Evolutionary conservation across 2,797 vertebrate genomes (phyloP), one percentile per base, ranked within the genome.

Genomic region (Leptodactylus fallax): DNA sequence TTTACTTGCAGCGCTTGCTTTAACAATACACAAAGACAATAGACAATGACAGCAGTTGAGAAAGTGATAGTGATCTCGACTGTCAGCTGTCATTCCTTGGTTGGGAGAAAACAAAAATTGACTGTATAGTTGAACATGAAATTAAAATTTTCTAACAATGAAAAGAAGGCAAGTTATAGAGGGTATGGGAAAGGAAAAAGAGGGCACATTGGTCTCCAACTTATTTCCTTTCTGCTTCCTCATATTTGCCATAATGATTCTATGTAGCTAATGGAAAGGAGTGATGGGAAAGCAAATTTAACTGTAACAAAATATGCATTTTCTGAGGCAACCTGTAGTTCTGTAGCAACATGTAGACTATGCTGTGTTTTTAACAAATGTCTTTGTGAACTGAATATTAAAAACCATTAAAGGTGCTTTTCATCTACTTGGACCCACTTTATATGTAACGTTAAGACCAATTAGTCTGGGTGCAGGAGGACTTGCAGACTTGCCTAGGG

Each of bases 11-110:
- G 19, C 9, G 6, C 27, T 72, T 45, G 69, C 69, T 17, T 47
- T 36, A 36, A 36, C 2, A 36, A 47, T 21, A 17, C 36, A 72
- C 45, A 19, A 16, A 63, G 11, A 63, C 10, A 10, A 63, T 63
- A 63, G 11, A 63, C 10, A 10, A 63, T 63, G n/a, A 51, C 72
- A 51, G 72, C 1, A 4, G 19, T 47, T 72, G 36, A 74, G 45
- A 51, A 51, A 77, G 19, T 21, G 2, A 76, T n/a, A 7, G 9
- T 19, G 45, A 36, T 36, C 36, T 4, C 7, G 71, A 21, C 45
- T 27, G 71, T 19, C 36, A 74, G 71, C 36, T 74, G 71, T 74
- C 71, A 76, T 51, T 51, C 9, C n/a, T 76, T 51, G 27, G 67
- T 45, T 45, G 12, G 61, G n/a, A 23, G 61, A 58, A 58, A 58